Evolutionary conservation across 1,140 invertebrate genomes (phyloP).

Genomic region (Caligus rogercresseyi): DNA sequence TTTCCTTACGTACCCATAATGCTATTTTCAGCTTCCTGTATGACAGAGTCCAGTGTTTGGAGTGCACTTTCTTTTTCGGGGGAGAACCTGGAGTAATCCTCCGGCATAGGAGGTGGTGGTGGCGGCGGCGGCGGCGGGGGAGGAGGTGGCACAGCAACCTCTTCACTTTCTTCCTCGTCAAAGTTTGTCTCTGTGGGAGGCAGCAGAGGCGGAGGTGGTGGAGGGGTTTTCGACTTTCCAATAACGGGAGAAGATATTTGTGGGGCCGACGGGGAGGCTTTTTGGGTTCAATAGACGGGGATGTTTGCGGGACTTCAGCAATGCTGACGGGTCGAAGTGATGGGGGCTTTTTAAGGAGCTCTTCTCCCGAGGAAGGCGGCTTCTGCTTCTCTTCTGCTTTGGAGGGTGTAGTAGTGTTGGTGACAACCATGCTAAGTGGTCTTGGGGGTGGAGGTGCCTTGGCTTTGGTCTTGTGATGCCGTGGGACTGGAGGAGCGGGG

Average conservation of each 20-base stretch:
- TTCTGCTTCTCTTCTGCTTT: too few relatives aligned
- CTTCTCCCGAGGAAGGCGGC: too few relatives aligned
- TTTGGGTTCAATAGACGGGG: too few relatives aligned
- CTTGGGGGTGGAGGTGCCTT: not conserved
- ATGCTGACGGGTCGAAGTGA: not conserved
- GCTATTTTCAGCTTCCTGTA: constrained; percentile 16
- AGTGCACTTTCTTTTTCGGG: constrained; percentile 16
- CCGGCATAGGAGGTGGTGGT: too few relatives aligned
- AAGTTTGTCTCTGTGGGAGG: not conserved
- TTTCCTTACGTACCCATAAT: constrained; percentile 12
- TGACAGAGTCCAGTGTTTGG: constrained; percentile 12
- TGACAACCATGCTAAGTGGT: not conserved
- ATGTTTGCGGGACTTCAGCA: too few relatives aligned
- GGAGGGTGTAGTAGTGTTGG: too few relatives aligned
- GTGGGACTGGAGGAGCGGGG: not conserved
- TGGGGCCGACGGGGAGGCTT: too few relatives aligned
- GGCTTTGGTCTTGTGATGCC: not conserved
- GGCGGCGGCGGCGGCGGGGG: too few relatives aligned
- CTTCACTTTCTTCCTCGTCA: too few relatives aligned
- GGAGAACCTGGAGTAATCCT: constrained; percentile 13
- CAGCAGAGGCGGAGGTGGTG: constrained; percentile 8
- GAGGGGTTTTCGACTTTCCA: constrained; percentile 15
- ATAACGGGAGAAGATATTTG: too few relatives aligned
- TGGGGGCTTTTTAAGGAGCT: too few relatives aligned
- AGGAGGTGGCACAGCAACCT: too few relatives aligned